Percentiles rank a stretch among this genome's conserved stretches.
Conservation (phyloP, 1,140 invertebrate genomes). For the Thalassaphorura encarpata region DNA sequence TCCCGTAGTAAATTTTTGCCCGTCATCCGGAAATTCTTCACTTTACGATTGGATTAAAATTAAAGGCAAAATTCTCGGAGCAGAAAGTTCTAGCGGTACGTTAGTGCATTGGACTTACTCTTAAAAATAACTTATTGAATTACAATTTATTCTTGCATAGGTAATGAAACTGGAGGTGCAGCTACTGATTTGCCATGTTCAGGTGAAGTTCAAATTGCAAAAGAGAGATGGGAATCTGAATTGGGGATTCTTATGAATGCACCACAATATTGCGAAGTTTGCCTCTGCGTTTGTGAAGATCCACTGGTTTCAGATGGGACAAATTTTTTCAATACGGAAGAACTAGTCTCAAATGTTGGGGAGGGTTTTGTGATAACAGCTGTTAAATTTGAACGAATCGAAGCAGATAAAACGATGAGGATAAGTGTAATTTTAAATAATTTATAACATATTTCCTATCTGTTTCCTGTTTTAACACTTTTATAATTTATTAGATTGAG, state of each 20-base stretch:
- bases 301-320: constrained; percentile 6
- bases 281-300: constrained; percentile 16
- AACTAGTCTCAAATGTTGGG: background rate
- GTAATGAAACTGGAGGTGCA: background rate
- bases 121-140: no score
- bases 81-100: no score
- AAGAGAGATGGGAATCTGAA: constrained; percentile 18
- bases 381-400: constrained; percentile 6
- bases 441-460: background rate
- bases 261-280: constrained; percentile 20
- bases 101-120: no score
- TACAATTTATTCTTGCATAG: no score
- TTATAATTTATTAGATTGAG: constrained; percentile 7
- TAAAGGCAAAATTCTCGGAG: constrained; percentile 6
- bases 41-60: constrained; percentile 19
- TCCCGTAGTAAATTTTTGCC: constrained; percentile 9
- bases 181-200: background rate
- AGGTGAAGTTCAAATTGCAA: background rate
- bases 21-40: no score
- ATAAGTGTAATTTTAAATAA: constrained; percentile 1
- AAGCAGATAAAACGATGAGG: constrained; percentile 3
- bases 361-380: constrained; percentile 8
- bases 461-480: background rate
- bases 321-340: constrained; percentile 5
- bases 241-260: constrained; percentile 12